phyloP scores from a whole-genome alignment of 2,113 vertebrate genomes.

The Polypterus bichir region DNA sequence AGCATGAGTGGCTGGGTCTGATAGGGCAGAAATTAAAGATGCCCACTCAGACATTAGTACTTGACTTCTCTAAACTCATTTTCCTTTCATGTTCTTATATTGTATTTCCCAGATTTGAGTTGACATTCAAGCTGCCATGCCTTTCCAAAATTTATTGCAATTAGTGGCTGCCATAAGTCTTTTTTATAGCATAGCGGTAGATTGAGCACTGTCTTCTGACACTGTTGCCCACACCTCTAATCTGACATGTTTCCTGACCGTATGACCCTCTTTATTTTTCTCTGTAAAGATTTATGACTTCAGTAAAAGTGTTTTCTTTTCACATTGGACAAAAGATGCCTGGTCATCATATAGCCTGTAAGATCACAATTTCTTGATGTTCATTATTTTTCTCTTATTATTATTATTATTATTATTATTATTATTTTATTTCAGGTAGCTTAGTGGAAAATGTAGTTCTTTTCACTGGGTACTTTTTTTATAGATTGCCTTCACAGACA shows the following conservation, averaged over 20 bases:
- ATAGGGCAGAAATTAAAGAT: conserved; percentile 24
- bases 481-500: too few relatives aligned
- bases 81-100: conserved; percentile 24
- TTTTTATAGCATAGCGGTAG: too few relatives aligned
- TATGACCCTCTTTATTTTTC: conserved; percentile 28
- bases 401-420: conserved; percentile 1
- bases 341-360: too few relatives aligned
- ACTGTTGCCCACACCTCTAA: conserved; percentile 15
- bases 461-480: too few relatives aligned
- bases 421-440: neutral
- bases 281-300: conserved; percentile 39
- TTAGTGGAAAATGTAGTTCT: too few relatives aligned
- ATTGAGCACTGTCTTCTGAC: too few relatives aligned
- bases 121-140: too few relatives aligned
- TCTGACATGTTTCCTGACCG: conserved; percentile 31
- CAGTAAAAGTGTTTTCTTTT: conserved; percentile 4
- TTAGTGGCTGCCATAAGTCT: too few relatives aligned
- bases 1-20: conserved; percentile 14
- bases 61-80: conserved; percentile 30
- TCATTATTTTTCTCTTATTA: neutral
- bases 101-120: conserved; percentile 28
- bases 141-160: too few relatives aligned
- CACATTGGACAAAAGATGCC: too few relatives aligned
- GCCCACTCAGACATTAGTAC: conserved; percentile 27
- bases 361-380: too few relatives aligned